Base-by-base conservation (phyloP, 2,113 vertebrate species). In the Emydura subglobosa region DNA sequence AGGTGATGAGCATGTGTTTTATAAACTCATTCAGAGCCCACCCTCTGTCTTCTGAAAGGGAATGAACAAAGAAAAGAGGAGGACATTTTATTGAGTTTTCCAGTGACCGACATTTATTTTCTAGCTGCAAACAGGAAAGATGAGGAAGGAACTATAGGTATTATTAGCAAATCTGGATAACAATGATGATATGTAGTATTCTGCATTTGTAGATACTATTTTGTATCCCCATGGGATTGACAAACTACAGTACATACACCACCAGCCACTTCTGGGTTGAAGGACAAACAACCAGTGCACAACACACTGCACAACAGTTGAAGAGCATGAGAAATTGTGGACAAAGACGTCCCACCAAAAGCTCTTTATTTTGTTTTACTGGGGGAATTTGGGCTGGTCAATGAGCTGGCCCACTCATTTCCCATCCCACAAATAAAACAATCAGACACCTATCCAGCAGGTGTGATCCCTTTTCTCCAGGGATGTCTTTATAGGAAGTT, bases 31-130 rank as follows among this genome's bases (percentile, higher is more conserved):
- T 91, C 96, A 12, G 92, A 94, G 82, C 97, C 97, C 91, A 8
- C 47, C 91, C 91, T 29, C 85, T 53, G 2, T 5, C 92, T 50
- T 22, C 55, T 85, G 89, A 96, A 93, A 95, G 94, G 9, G 31
- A 97, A 96, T 96, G 91, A 17, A 83, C 5, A 16, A 68, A 91
- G 59, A 65, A 72, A 91, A 87, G 88, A 68, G 91, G 68, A 90
- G 79, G 92, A 83, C 50, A 54, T 88, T 86, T 86, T 51, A 59
- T 25, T 59, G 57, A 8, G 25, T 59, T 51, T 51, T 14, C 50
- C 14, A 9, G 50, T 51, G 57, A 59, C 44, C 79, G 80, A 11
- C 50, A 51, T 61, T 85, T 57, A 78, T 93, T 80, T 94, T 49
- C 34, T 31, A 47, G 14, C 3, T 80, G 53, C 91, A 89, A 51